A percentile compares a stretch with the other conserved stretches of the same genome.
Evolutionary conservation across 2,113 vertebrate genomes (phyloP).

Genomic region (Nicator chloris): DNA sequence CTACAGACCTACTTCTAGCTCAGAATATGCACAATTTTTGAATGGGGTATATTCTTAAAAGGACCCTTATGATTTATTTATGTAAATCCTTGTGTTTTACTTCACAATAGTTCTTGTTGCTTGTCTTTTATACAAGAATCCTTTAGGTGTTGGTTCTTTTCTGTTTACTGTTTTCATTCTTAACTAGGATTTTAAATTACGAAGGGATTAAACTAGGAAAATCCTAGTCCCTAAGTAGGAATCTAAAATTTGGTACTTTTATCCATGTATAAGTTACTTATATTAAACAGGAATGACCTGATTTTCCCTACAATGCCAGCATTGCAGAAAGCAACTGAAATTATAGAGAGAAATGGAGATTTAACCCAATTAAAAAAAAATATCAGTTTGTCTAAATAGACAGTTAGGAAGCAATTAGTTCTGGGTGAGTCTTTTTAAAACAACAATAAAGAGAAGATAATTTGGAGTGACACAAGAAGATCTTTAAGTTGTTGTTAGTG

Average conservation of each 20-base stretch:
- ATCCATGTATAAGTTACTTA: background rate
- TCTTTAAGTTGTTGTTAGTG: background rate
- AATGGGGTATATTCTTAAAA: background rate
- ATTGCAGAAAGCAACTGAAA: background rate
- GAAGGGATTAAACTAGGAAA: background rate
- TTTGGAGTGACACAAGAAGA: background rate
- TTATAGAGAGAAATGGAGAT: background rate
- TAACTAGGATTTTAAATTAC: background rate
- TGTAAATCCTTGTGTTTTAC: background rate
- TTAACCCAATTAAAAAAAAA: background rate
- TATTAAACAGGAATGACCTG: background rate
- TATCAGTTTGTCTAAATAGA: background rate
- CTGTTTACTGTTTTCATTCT: background rate
- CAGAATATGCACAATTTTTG: background rate
- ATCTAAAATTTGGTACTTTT: background rate
- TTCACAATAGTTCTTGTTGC: background rate
- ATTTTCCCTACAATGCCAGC: background rate
- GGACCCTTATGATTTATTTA: background rate
- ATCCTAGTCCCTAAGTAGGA: background rate
- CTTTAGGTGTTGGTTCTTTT: background rate
- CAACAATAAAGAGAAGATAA: background rate
- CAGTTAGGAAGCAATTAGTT: background rate
- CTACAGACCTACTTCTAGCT: background rate
- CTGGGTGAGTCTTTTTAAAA: background rate
- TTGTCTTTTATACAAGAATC: background rate